These are phyloP conservation scores for Todiramphus saurophagus DNA, from an alignment of 2,113 vertebrate genomes.

Conservation along the genomic window DNA sequence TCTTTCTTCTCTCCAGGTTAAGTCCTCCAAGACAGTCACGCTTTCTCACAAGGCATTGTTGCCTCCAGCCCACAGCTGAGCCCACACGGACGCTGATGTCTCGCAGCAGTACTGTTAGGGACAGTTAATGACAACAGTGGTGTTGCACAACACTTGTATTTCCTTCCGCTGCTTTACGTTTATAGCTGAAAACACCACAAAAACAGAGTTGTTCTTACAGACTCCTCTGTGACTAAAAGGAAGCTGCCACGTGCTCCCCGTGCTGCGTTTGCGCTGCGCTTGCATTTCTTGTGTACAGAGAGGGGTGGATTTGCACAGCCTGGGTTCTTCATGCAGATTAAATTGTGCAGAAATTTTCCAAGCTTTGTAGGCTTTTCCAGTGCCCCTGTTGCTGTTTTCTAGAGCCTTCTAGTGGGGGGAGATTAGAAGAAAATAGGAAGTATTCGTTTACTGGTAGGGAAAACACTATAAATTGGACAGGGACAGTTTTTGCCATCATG, in stretches of 20 bases:
- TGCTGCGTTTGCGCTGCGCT: background rate
- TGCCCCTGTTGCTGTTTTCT: background rate
- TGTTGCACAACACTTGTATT: background rate
- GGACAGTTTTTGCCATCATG: background rate
- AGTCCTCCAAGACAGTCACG: background rate
- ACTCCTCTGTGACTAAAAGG: background rate
- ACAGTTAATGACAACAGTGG: background rate
- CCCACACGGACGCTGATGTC: background rate
- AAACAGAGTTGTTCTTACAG: background rate
- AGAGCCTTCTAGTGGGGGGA: conserved; percentile 33
- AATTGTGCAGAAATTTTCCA: background rate
- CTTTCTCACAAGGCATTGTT: background rate
- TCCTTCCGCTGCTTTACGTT: background rate
- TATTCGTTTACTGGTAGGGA: background rate
- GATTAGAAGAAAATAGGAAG: background rate
- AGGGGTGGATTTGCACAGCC: background rate
- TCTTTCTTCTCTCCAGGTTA: background rate
- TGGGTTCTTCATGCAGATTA: background rate
- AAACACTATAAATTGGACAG: background rate
- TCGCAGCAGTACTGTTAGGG: background rate
- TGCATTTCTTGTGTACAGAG: background rate
- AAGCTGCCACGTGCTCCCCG: background rate
- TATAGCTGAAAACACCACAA: background rate
- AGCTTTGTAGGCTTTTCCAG: background rate
- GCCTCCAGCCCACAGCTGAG: background rate